Conservation (phyloP, 2,888 invertebrate genomes). For the Megamerina dolium region DNA sequence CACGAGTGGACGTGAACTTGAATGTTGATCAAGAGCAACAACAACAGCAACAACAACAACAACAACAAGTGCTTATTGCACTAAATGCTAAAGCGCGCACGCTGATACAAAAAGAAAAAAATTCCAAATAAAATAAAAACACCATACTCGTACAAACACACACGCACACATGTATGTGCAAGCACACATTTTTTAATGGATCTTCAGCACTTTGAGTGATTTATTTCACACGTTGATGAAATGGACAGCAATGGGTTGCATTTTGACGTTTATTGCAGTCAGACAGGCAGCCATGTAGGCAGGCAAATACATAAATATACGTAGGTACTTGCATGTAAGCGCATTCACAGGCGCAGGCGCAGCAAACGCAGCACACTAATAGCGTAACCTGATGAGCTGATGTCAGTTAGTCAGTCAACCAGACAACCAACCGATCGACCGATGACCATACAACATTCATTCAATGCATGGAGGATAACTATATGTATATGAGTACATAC, state of each 20-base stretch:
- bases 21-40: constrained; percentile 18
- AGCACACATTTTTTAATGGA: constrained; percentile 29
- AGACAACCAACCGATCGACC: too few relatives aligned
- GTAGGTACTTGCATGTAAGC: too few relatives aligned
- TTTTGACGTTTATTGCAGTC: constrained; percentile 47
- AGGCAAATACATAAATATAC: too few relatives aligned
- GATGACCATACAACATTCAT: too few relatives aligned
- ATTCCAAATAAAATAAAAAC: constrained; percentile 13
- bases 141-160: neutral
- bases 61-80: too few relatives aligned
- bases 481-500: too few relatives aligned
- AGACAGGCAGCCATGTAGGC: too few relatives aligned
- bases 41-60: constrained; percentile 31
- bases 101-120: constrained; percentile 12
- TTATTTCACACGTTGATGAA: constrained; percentile 50
- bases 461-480: too few relatives aligned
- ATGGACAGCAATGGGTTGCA: constrained; percentile 48
- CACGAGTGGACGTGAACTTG: too few relatives aligned
- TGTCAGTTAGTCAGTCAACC: neutral
- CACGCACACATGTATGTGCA: too few relatives aligned
- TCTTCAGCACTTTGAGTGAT: constrained; percentile 47
- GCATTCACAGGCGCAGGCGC: too few relatives aligned
- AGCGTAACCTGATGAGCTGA: constrained; percentile 19
- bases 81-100: constrained; percentile 16
- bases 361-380: too few relatives aligned